phyloP scores from a whole-genome alignment of 2,113 vertebrate species.

The Podilymbus podiceps region DNA sequence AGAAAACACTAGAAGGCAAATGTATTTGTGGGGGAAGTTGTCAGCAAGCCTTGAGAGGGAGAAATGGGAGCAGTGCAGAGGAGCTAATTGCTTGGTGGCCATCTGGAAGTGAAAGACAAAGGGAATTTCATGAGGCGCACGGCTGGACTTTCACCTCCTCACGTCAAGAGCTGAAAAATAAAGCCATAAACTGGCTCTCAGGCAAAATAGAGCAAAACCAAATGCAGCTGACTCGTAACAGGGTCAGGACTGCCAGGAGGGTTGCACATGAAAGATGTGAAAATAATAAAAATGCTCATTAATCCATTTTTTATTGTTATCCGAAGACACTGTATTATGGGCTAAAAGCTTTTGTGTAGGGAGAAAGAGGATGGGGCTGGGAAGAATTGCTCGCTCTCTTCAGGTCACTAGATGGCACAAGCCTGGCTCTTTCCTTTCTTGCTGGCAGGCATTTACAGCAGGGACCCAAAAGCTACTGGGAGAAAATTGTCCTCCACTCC shows the following conservation, averaged over 20 bases:
- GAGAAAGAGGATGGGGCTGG: not conserved
- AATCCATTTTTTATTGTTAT: not conserved
- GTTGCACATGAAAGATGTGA: not conserved
- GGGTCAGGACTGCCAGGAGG: not conserved
- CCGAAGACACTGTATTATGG: not conserved
- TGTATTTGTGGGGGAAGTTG: not conserved
- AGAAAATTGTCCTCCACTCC: not conserved
- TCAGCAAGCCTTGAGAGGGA: not conserved
- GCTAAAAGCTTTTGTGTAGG: not conserved
- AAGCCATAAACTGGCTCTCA: not conserved
- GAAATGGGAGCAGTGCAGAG: not conserved
- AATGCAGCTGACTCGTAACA: not conserved
- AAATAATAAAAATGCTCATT: not conserved
- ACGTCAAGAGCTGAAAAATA: not conserved
- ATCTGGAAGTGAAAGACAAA: not conserved
- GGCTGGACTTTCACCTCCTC: not conserved
- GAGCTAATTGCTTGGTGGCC: not conserved
- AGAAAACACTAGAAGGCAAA: not conserved
- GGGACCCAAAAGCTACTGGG: not conserved
- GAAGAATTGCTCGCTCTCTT: not conserved
- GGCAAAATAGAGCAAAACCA: not conserved
- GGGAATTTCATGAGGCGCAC: fast-evolving
- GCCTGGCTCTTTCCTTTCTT: not conserved
- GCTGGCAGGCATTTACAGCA: not conserved
- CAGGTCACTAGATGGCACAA: constrained; percentile 24